Evolutionary conservation across 2,113 vertebrate genomes (phyloP).

Genomic region (Trogon surrucura): DNA sequence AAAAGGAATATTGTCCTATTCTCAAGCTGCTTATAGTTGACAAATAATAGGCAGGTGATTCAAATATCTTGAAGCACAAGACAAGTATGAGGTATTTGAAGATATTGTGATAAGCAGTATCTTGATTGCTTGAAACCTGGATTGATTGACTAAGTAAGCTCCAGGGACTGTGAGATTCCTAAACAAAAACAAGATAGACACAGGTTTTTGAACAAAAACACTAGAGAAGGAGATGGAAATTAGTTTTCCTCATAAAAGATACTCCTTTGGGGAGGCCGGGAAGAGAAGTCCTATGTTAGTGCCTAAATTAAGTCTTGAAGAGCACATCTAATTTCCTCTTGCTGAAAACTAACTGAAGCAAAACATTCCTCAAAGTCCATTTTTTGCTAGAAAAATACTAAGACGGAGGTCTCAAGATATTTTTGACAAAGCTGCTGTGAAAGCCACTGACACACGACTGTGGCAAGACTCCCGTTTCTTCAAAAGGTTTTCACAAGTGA

Average conservation of each 20-base stretch:
- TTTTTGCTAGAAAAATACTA: not conserved
- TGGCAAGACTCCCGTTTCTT: not conserved
- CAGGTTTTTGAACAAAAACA: not conserved
- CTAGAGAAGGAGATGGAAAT: not conserved
- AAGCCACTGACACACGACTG: not conserved
- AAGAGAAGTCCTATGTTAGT: not conserved
- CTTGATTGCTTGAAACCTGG: not conserved
- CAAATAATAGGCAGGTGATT: not conserved
- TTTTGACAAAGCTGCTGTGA: not conserved
- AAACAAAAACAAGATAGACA: not conserved
- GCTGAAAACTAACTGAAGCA: not conserved
- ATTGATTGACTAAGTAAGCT: not conserved
- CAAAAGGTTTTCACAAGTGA: not conserved
- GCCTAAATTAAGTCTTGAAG: not conserved
- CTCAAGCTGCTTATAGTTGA: not conserved
- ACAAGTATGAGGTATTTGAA: not conserved
- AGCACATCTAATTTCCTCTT: not conserved
- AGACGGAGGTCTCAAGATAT: not conserved
- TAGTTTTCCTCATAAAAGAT: not conserved
- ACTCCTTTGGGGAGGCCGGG: not conserved
- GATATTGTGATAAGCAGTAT: not conserved
- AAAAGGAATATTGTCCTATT: not conserved
- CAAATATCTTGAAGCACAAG: not conserved
- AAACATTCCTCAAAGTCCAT: not conserved
- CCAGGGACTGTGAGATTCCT: not conserved